Base-by-base conservation (phyloP, 2,888 invertebrate species). In the Tricholauxania praeusta region DNA sequence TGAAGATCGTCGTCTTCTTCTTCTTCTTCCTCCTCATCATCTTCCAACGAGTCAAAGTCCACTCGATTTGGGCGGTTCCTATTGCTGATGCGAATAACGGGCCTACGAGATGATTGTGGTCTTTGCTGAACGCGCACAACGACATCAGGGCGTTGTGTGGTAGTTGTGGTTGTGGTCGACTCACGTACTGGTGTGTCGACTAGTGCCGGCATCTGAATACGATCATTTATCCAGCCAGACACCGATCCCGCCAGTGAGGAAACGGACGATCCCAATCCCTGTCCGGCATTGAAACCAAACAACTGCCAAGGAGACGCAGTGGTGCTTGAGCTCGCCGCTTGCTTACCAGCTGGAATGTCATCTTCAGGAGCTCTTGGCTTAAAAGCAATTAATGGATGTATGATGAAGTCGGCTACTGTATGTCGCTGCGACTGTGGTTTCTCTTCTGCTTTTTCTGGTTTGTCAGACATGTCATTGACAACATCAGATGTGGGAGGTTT, bases 401-500 rank as follows among this genome's bases (percentile, higher is more conserved):
- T 84, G 15, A 84, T 82, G 32, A 83, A 85, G 60, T 84, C 84
- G 12, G 84, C 85, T 7, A 84, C 81, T 6, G 85, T 84, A n/a
- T 85, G 85, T 1, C 79, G 80, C 19, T 79, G 78, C 0, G 75
- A 71, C 5, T 76, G 72, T 1, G 60, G 72, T 68, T 76, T 73
- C 7, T 74, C 32, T 17, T 17, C 53, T 48, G 28, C 22, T 14
- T 69, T 70, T 17, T 53, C 8, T 10, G 52, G 28, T 15, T 17
- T 19, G 12, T 51, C 47, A n/a, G 52, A 32, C 12, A 5, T 47
- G 5, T 32, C 22, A 19, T 39, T 22, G 22, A 67, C 48, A 19
- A 67, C 17, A 3, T 15, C 15, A 5, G 72, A 14, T 3, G 49
- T 47, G 4, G 83, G 75, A 6, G 78, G 77, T 71, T 77, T 78